Evolutionary conservation across 2,113 vertebrate genomes (phyloP).

Genomic region (Thomomys bottae): DNA sequence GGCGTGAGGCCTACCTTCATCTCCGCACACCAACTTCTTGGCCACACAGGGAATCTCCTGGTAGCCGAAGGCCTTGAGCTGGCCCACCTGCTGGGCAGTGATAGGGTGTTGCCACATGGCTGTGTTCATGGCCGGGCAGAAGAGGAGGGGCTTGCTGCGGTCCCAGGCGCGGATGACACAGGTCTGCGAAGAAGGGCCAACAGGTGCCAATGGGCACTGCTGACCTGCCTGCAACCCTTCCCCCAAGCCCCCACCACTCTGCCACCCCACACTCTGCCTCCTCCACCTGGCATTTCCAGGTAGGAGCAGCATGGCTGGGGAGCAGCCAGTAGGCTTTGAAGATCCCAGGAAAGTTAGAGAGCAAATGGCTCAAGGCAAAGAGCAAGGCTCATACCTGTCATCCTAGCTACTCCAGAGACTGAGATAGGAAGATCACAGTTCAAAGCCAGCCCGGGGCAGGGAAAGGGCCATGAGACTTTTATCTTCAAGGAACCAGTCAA

Average conservation of each 20-base stretch:
- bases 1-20: slow-evolving; percentile 89
- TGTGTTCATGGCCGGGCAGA: slow-evolving; percentile 99
- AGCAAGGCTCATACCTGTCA: no score
- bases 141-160: slow-evolving; percentile 91
- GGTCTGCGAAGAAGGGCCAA: slow-evolving; percentile 84
- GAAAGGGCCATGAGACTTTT: no score
- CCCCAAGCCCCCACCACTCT: not conserved
- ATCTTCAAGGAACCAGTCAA: no score
- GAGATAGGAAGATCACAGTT: no score
- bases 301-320: not conserved
- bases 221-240: not conserved
- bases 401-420: no score
- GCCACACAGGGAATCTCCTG: slow-evolving; percentile 93
- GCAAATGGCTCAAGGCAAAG: not conserved
- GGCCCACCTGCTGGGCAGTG: slow-evolving; percentile 90
- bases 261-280: not conserved
- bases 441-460: no score
- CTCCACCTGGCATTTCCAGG: not conserved
- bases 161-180: slow-evolving; percentile 98
- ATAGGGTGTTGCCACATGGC: slow-evolving; percentile 98
- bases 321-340: not conserved
- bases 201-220: not conserved
- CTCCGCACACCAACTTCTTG: slow-evolving; percentile 96
- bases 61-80: slow-evolving; percentile 93
- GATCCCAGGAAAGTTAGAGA: not conserved